These are phyloP conservation scores for Cephalopterus ornatus DNA, from an alignment of 2,113 vertebrate genomes.

Conservation along the genomic window DNA sequence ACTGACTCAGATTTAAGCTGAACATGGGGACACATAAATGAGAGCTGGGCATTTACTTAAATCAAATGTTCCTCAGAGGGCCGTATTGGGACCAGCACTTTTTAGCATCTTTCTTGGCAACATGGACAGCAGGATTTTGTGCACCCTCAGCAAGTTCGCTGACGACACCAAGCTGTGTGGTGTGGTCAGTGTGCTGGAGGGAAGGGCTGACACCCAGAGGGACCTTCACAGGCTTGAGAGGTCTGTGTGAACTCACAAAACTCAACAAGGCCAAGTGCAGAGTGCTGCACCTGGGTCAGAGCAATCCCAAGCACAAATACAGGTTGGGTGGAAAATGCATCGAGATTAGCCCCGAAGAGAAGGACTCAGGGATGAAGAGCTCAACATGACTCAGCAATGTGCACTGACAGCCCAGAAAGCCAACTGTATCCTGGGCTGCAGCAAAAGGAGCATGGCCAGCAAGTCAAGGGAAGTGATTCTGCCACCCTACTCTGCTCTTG, in stretches of 20 bases:
- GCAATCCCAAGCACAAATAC: background rate
- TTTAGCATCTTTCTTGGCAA: background rate
- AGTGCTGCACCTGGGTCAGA: background rate
- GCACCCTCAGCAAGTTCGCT: fast-evolving
- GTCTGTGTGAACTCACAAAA: background rate
- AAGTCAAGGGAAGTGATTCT: background rate
- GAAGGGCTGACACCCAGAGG: background rate
- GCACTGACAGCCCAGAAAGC: background rate
- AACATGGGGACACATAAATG: background rate
- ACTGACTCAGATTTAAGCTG: background rate
- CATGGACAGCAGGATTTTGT: fast-evolving
- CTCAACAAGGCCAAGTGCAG: background rate
- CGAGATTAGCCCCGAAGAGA: background rate
- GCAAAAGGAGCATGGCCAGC: background rate
- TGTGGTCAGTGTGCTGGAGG: fast-evolving
- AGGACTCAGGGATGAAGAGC: fast-evolving
- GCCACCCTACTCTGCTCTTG: background rate
- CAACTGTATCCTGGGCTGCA: background rate
- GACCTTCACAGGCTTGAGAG: background rate
- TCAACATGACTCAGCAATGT: background rate
- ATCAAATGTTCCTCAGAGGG: background rate
- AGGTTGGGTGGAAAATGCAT: background rate
- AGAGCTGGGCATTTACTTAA: background rate
- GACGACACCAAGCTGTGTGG: background rate
- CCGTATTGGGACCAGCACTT: background rate